Evolutionary conservation across 2,888 invertebrate genomes (phyloP).

Genomic region (Parasteatoda lunata): DNA sequence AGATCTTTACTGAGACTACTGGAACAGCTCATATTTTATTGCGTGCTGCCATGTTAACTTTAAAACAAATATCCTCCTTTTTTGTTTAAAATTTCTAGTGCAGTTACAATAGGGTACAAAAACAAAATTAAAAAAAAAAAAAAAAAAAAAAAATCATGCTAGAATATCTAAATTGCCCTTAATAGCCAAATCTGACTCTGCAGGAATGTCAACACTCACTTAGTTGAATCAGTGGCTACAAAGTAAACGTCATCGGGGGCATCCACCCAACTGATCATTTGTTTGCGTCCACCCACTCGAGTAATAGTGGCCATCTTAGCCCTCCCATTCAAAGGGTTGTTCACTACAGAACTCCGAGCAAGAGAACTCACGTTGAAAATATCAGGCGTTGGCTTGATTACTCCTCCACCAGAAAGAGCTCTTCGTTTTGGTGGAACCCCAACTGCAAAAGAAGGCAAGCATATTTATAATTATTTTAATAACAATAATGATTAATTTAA

Average conservation of each 20-base stretch:
- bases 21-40: too few species aligned
- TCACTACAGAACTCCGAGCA: conserved; percentile 60
- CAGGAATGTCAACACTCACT: conserved; percentile 79
- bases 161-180: conserved; percentile 67
- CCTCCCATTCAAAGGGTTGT: conserved; percentile 81
- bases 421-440: conserved; percentile 54
- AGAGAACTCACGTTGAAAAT: conserved; percentile 65
- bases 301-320: conserved; percentile 87
- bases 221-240: conserved; percentile 90
- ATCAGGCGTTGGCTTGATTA: conserved; percentile 60
- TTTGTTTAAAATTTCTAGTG: too few species aligned
- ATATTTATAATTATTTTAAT: too few species aligned
- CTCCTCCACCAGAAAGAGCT: conserved; percentile 51
- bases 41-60: too few species aligned
- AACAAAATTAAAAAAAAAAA: conserved; percentile 13
- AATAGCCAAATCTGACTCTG: conserved; percentile 6
- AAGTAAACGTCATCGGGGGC: conserved; percentile 98
- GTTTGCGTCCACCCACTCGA: conserved; percentile 83
- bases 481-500: too few species aligned
- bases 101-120: too few species aligned
- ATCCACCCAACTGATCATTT: conserved; percentile 98
- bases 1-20: too few species aligned
- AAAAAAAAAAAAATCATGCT: conserved; percentile 56
- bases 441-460: conserved; percentile 29
- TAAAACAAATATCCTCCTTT: too few species aligned